Evolutionary conservation across 2,113 vertebrate species (phyloP), one percentile per base, ranked within the genome.

Genomic region (Hiodon tergisus): DNA sequence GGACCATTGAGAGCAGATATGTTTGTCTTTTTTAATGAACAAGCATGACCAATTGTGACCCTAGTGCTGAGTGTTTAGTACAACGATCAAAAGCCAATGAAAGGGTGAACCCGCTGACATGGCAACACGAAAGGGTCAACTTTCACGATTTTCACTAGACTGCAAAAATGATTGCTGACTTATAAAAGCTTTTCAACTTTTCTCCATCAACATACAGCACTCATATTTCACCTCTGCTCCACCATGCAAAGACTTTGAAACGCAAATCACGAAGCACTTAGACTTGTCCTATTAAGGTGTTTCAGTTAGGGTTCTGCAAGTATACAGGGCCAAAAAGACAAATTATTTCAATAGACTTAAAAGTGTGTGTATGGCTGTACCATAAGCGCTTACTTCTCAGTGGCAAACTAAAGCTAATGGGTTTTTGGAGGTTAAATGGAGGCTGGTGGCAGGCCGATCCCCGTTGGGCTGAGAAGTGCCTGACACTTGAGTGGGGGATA

Each of bases 371-470:
- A 47, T 54, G 17, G 7, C 61, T 73, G 53, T 8, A 6, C 8
- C n/a, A 6, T 50, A 3, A 48, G 67, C 31, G 48, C 16, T 4
- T 60, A 60, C 17, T 67, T 77, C 53, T 57, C 67, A 9, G 59
- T 60, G 77, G 77, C 17, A 57, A 59, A 65, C 69, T 69, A 5
- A 31, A 67, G 76, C 77, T 78, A 77, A 82, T 72, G 81, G 78
- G 67, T 78, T 77, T 71, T 52, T 52, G 52, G 52, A 70, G 81
- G 79, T 81, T 76, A 81, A 83, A 76, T 54, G 61, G 63, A 74
- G 73, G 78, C 76, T 66, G 74, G 68, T 52, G 8, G 62, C 55
- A 80, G 71, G 74, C 76, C 58, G 60, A 62, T 76, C 69, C 63
- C 73, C 17, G 13, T 57, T 69, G 3, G n/a, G 17, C 51, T 16